These are phyloP conservation scores for Sphinx pinastri DNA, from an alignment of 2,888 invertebrate species.

Conservation along the genomic window DNA sequence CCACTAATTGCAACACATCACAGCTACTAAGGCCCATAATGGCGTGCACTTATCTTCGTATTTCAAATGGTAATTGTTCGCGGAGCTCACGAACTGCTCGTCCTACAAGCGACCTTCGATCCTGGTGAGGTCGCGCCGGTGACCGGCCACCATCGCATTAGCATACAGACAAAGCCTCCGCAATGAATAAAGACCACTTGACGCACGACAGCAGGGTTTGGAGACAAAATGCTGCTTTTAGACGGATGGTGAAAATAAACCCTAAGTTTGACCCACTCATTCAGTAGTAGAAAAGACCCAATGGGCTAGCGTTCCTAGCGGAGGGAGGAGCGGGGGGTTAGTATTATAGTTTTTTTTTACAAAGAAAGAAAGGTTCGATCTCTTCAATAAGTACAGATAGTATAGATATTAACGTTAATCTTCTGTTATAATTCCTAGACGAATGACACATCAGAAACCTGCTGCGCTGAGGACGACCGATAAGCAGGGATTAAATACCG, in stretches of 20 bases:
- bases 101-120: constrained; percentile 78
- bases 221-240: constrained; percentile 58
- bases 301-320: too few relatives aligned
- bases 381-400: too few relatives aligned
- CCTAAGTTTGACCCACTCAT: too few relatives aligned
- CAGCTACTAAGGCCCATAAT: constrained; percentile 42
- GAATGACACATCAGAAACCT: too few relatives aligned
- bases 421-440: too few relatives aligned
- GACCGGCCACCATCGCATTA: constrained; percentile 73
- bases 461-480: too few relatives aligned
- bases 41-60: constrained; percentile 43
- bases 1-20: constrained; percentile 27
- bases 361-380: too few relatives aligned
- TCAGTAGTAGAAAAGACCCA: too few relatives aligned
- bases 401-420: too few relatives aligned
- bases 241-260: neutral
- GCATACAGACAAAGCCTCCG: constrained; percentile 77
- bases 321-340: too few relatives aligned
- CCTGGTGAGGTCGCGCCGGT: constrained; percentile 70
- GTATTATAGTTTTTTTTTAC: too few relatives aligned
- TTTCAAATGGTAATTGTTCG: constrained; percentile 47
- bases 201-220: constrained; percentile 60
- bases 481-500: too few relatives aligned
- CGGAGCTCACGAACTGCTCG: constrained; percentile 47
- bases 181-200: constrained; percentile 74